Conservation (phyloP, 1,140 invertebrate genomes). For the Dendrolimus kikuchii region DNA sequence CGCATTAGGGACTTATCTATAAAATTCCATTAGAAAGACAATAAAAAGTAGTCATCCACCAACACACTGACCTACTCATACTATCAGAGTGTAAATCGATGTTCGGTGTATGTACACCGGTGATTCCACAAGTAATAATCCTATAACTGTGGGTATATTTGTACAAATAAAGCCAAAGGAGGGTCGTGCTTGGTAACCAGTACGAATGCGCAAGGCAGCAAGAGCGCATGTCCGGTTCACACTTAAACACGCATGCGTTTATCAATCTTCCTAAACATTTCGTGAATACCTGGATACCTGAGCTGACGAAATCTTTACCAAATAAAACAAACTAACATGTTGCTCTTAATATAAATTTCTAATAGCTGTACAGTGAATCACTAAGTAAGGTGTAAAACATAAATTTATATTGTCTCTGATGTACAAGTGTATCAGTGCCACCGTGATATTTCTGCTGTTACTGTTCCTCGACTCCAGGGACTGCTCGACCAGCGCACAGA, state of each 20-base stretch:
- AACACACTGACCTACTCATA: slow-evolving; percentile 37
- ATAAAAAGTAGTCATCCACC: neutral
- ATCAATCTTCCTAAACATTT: slow-evolving; percentile 7
- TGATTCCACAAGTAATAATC: slow-evolving; percentile 25
- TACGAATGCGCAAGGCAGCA: slow-evolving; percentile 25
- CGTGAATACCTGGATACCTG: neutral
- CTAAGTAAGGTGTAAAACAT: slow-evolving; percentile 10
- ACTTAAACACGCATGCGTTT: slow-evolving; percentile 34
- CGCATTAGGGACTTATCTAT: neutral
- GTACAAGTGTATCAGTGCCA: slow-evolving; percentile 46
- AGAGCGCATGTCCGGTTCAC: slow-evolving; percentile 41
- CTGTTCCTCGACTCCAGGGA: slow-evolving; percentile 50
- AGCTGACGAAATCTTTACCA: too few species aligned
- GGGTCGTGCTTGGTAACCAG: slow-evolving; percentile 19
- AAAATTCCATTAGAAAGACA: neutral
- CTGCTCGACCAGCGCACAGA: slow-evolving; percentile 47
- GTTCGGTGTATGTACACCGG: slow-evolving; percentile 23
- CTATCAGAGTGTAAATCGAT: slow-evolving; percentile 35
- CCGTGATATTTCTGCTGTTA: slow-evolving; percentile 43
- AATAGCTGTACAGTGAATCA: slow-evolving; percentile 5
- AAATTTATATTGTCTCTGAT: slow-evolving; percentile 37
- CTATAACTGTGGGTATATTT: slow-evolving; percentile 19
- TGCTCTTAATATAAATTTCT: slow-evolving; percentile 1
- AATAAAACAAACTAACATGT: slow-evolving; percentile 5
- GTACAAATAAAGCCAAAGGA: slow-evolving; percentile 11